Base-by-base conservation (phyloP, 2,797 vertebrate species). In the Phoeniculus purpureus region DNA sequence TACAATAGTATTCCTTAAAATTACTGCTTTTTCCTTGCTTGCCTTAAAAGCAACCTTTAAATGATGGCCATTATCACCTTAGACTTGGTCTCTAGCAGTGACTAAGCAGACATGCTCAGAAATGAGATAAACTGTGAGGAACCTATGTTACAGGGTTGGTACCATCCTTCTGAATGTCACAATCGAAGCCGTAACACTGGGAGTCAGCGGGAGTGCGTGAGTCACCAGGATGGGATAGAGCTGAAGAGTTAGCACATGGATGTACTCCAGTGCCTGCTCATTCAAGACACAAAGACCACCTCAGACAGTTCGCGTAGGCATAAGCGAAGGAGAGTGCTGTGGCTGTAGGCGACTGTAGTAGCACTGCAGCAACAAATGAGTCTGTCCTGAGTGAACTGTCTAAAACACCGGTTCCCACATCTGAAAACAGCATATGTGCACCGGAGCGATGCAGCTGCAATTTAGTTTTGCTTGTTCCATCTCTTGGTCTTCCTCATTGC, bases 1-100 rank as follows among this genome's bases (percentile, higher is more conserved):
- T 93, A 71, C 21, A 61, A 56, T 60, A 81, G 59, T 89, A 74
- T 89, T 86, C 68, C 56, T 86, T 89, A 68, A 89, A 96, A 84
- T 64, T 71, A 81, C 72, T 82, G 65, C 78, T 67, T 94, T 95
- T 93, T 73, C 32, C 43, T 82, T 93, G 22, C 50, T 40, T 62
- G 51, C 66, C 45, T 91, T 94, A 95, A 92, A 90, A 91, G 59
- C 62, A 74, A 86, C 72, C 81, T 91, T 88, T 90, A 75, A 85
- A 62, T 76, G 58, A 48, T 76, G 72, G 59, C 72, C n/a, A 54
- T 91, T 95, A 84, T 60, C 52, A 66, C 48, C 54, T 76, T 86
- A 76, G 66, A 40, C 25, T 26, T 81, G 50, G 81, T 92, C 81
- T 15, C 80, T 94, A 56, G 58, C 4, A 2, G 62, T 87, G 77